Evolutionary conservation across 1,140 invertebrate species (phyloP).

Genomic region (Pogonomyrmex californicus): DNA sequence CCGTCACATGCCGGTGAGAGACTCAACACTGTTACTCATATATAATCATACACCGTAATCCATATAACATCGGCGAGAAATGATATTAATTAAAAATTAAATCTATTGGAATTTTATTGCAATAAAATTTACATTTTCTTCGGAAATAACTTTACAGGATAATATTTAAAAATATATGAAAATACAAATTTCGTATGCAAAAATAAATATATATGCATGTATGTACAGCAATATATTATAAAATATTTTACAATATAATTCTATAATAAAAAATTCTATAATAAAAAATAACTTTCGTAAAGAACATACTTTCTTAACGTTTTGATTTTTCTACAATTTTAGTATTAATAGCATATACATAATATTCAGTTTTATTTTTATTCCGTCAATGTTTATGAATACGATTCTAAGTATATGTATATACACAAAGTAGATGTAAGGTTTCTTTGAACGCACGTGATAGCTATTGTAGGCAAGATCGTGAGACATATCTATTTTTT

Average conservation of each 20-base stretch:
- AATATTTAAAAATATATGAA: slow-evolving; percentile 4
- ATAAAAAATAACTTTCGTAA: neutral
- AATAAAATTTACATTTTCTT: slow-evolving; percentile 4
- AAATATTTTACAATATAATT: neutral
- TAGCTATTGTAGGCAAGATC: slow-evolving; percentile 16
- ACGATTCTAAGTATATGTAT: neutral
- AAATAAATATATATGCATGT: neutral
- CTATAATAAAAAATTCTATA: neutral
- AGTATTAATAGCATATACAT: no score
- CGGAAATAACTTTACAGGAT: neutral
- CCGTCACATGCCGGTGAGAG: neutral
- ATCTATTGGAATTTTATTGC: neutral
- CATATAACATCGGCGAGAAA: neutral
- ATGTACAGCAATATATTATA: neutral
- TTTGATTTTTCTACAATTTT: neutral
- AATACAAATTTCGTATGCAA: neutral
- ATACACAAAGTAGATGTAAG: neutral
- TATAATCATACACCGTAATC: neutral
- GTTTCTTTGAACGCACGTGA: neutral
- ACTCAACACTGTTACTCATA: neutral
- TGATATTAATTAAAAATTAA: slow-evolving; percentile 7
- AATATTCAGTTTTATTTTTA: neutral
- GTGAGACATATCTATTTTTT: slow-evolving; percentile 8
- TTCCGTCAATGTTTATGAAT: neutral
- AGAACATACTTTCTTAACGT: no score